phyloP scores from a whole-genome alignment of 2,113 vertebrate genomes.

The Passer montanus region DNA sequence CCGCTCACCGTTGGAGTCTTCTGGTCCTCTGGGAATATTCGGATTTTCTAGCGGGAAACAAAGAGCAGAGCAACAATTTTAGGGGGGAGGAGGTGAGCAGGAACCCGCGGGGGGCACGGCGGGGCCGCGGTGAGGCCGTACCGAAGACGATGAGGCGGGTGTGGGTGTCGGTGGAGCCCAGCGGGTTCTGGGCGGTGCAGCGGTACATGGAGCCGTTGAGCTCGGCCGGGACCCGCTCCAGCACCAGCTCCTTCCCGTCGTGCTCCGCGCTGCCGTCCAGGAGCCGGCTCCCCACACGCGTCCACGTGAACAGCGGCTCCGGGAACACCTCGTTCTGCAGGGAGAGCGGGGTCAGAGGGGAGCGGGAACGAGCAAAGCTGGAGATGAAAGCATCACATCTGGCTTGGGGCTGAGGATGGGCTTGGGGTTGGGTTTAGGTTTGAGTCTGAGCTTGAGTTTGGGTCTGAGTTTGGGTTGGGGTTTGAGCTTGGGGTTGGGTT shows the following conservation, averaged over 20 bases:
- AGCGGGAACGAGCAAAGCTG: rapidly evolving
- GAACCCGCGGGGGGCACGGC: rapidly evolving
- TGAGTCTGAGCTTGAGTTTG: rapidly evolving
- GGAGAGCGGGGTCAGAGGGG: not conserved
- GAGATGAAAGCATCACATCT: rapidly evolving
- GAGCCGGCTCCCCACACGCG: slow-evolving; percentile 89
- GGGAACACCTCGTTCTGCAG: slow-evolving; percentile 94
- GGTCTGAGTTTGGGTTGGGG: rapidly evolving
- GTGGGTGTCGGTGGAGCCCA: slow-evolving; percentile 97
- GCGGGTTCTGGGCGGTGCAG: slow-evolving; percentile 95
- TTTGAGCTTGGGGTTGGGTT: not conserved
- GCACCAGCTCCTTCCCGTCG: slow-evolving; percentile 87
- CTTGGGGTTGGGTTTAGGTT: rapidly evolving
- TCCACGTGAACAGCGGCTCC: slow-evolving; percentile 96
- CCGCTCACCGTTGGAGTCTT: slow-evolving; percentile 86
- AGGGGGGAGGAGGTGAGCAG: rapidly evolving
- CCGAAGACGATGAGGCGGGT: slow-evolving; percentile 97
- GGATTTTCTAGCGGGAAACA: slow-evolving; percentile 81
- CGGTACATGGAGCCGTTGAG: slow-evolving; percentile 98
- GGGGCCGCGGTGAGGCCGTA: not conserved
- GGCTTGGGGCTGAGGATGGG: rapidly evolving
- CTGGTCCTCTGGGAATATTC: slow-evolving; percentile 88
- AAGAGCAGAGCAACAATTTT: not conserved
- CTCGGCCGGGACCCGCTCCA: slow-evolving; percentile 92
- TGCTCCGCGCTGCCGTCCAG: slow-evolving; percentile 89